Base-by-base conservation (phyloP, 2,888 invertebrate species). In the Parasteatoda lunata region DNA sequence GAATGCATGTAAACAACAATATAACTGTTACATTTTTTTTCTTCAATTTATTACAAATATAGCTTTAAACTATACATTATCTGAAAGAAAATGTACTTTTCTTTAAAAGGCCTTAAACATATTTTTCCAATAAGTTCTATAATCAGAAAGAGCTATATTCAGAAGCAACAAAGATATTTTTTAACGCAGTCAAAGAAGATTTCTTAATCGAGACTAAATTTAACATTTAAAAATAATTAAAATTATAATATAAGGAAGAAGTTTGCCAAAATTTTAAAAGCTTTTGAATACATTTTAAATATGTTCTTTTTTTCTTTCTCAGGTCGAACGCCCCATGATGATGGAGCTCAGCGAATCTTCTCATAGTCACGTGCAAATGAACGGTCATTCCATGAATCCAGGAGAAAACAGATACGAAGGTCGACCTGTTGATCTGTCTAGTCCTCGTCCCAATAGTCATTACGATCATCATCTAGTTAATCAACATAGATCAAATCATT, bases 301-400 rank as follows among this genome's bases (percentile, higher is more conserved):
- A 30, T 30, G 30, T 30, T 30, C 30, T 30, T 59, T 5, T 8
- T n/a, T 77, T 48, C 7, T 8, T 70, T 30, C 54, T 68, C 48
- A 81, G 86, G 73, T 64, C 49, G 83, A 88, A 8, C 83, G 71
- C 72, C 72, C 81, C 7, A 79, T 88, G 88, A 79, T 88, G 88
- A 88, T 88, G 78, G 69, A 88, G 52, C 83, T 88, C 71, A 76
- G 76, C 76, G 83, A 88, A 83, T 88, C 88, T 79, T 77, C 88
- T 59, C 82, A 81, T n/a, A 82, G 51, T 77, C 77, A 81, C 54
- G 65, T 88, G 49, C 88, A 83, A 70, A 78, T 88, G 82, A 88
- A 88, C 79, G 88, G 88, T 47, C 76, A 83, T 48, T 49, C 71
- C 6, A 83, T 88, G 75, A 78, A 76, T 54, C 83, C 69, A 30